Evolutionary conservation across 35 echinoderm and acorn worm species (phyloP).

Genomic region (Patiria miniata): DNA sequence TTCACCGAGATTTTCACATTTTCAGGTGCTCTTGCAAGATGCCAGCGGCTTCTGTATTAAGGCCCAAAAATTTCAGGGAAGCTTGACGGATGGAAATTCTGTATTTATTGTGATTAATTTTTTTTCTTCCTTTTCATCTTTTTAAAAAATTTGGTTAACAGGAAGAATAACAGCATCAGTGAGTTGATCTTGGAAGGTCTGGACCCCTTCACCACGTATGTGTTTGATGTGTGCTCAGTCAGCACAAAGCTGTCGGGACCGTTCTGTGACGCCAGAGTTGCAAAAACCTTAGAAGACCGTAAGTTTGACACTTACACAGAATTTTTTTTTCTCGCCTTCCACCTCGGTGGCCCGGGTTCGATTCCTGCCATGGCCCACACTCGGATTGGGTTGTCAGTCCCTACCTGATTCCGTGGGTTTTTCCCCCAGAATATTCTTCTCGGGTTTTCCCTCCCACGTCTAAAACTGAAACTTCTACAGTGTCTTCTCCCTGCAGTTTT

Average conservation of each 20-base stretch:
- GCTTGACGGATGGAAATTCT: no score
- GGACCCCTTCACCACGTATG: slow-evolving; percentile 44
- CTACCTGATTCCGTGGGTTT: no score
- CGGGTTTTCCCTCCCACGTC: background rate
- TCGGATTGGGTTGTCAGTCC: no score
- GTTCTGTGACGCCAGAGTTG: background rate
- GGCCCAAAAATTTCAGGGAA: no score
- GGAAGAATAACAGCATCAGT: slow-evolving; percentile 4
- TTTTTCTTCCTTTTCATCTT: background rate
- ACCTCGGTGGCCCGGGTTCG: no score
- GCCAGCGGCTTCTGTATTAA: no score
- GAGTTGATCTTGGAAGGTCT: slow-evolving; percentile 1
- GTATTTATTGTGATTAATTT: no score
- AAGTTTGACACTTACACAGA: background rate
- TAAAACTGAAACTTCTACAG: background rate
- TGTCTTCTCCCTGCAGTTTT: background rate
- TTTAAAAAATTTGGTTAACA: background rate
- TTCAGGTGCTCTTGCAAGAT: no score
- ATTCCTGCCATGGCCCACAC: no score
- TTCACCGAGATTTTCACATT: no score
- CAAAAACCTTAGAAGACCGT: slow-evolving; percentile 45
- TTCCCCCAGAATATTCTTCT: no score
- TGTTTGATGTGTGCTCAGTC: slow-evolving; percentile 33
- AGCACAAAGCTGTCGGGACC: background rate
- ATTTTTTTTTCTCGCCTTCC: background rate